phyloP scores from a whole-genome alignment of 1,140 invertebrate genomes.

The Meloidogyne floridensis region DNA sequence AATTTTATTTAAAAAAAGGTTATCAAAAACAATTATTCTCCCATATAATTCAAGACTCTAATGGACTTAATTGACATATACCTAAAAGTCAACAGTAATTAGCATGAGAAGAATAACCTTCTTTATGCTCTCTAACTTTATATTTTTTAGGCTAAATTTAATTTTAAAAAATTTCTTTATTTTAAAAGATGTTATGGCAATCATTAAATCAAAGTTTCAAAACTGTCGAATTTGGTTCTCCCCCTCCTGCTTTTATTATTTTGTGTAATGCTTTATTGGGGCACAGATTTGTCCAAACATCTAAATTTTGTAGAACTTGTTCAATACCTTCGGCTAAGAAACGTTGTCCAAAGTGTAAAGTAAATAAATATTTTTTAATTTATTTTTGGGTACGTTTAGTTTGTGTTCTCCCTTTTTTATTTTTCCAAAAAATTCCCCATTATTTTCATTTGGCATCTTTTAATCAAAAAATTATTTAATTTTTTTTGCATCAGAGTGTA shows the following conservation, averaged over 20 bases:
- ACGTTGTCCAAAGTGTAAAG: slow-evolving; percentile 92
- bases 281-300: slow-evolving; percentile 74
- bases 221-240: slow-evolving; percentile 49
- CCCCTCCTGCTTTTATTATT: slow-evolving; percentile 73
- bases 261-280: slow-evolving; percentile 85
- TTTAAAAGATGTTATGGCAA: slow-evolving; percentile 44
- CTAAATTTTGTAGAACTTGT: slow-evolving; percentile 81
- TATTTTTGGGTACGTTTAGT: neutral
- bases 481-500: too few relatives aligned
- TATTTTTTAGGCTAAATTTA: neutral
- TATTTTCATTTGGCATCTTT: too few relatives aligned
- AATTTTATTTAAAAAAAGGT: too few relatives aligned
- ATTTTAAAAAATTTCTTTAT: slow-evolving; percentile 7
- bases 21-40: too few relatives aligned
- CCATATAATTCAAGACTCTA: too few relatives aligned
- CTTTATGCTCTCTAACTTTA: neutral
- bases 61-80: too few relatives aligned
- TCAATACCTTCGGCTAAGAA: slow-evolving; percentile 83
- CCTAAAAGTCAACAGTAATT: too few relatives aligned
- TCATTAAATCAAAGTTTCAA: slow-evolving; percentile 44
- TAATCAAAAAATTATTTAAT: too few relatives aligned
- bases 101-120: neutral
- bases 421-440: slow-evolving; percentile 1
- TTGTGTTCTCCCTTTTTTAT: neutral
- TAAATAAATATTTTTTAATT: slow-evolving; percentile 51